These are phyloP conservation scores for Lagopus muta DNA, from an alignment of 2,113 vertebrate species.

Conservation along the genomic window DNA sequence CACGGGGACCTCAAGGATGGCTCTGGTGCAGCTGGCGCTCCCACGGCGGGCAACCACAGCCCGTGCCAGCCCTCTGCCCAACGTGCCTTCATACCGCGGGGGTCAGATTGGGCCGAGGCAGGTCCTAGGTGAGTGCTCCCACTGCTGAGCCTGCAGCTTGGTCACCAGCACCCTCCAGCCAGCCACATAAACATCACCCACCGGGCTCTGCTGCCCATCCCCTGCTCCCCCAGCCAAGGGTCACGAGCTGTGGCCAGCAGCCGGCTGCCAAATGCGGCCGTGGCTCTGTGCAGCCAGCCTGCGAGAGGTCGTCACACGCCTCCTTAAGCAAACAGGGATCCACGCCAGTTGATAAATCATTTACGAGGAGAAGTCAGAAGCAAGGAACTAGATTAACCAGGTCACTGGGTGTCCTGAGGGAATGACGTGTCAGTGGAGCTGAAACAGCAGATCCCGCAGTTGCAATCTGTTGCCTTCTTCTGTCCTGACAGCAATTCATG, in stretches of 20 bases:
- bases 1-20: accelerated
- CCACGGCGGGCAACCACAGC: not conserved
- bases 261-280: constrained; percentile 39
- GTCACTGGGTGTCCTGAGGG: constrained; percentile 74
- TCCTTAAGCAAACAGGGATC: constrained; percentile 78
- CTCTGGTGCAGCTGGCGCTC: not conserved
- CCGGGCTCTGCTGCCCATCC: not conserved
- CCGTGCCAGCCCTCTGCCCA: not conserved
- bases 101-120: constrained; percentile 1
- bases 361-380: constrained; percentile 72
- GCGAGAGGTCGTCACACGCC: constrained; percentile 71
- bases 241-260: constrained; percentile 42
- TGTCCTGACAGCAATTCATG: constrained; percentile 52
- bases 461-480: constrained; percentile 58
- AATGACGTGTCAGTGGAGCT: constrained; percentile 73
- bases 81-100: not conserved
- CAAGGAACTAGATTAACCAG: constrained; percentile 77
- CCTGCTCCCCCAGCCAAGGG: constrained; percentile 26
- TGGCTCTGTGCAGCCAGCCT: constrained; percentile 46
- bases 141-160: not conserved
- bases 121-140: not conserved
- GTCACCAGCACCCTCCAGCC: not conserved
- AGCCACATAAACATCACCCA: constrained; percentile 33
- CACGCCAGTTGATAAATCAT: constrained; percentile 78
- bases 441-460: constrained; percentile 74